Evolutionary conservation across 2,888 invertebrate genomes (phyloP).

Genomic region (Chrysotoxum bicinctum): DNA sequence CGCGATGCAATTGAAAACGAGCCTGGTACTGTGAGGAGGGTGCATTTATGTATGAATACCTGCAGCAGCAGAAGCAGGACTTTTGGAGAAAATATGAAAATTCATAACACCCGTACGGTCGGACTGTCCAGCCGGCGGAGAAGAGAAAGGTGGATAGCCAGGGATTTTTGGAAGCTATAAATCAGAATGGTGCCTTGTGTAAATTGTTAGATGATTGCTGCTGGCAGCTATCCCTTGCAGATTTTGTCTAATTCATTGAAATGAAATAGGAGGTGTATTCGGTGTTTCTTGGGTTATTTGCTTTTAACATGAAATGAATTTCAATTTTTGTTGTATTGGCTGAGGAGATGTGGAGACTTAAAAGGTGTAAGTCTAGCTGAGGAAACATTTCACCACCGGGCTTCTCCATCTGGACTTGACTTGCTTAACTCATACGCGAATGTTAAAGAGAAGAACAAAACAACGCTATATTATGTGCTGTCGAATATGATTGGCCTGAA

Average conservation of each 20-base stretch:
- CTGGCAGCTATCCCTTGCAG: slow-evolving; percentile 56
- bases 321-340: not conserved
- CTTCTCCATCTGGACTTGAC: too few relatives aligned
- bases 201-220: slow-evolving; percentile 50
- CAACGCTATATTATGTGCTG: too few relatives aligned
- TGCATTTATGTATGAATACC: slow-evolving; percentile 2
- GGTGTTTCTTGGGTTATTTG: not conserved
- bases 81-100: slow-evolving; percentile 19
- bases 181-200: slow-evolving; percentile 34
- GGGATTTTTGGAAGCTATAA: slow-evolving; percentile 31
- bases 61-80: slow-evolving; percentile 3
- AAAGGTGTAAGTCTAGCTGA: too few relatives aligned
- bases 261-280: slow-evolving; percentile 5
- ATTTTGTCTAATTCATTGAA: slow-evolving; percentile 60
- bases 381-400: too few relatives aligned
- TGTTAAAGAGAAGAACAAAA: too few relatives aligned
- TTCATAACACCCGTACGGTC: slow-evolving; percentile 51
- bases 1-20: not conserved
- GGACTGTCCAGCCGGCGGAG: not conserved
- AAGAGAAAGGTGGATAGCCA: slow-evolving; percentile 28
- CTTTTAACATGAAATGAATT: not conserved
- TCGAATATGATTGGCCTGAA: too few relatives aligned
- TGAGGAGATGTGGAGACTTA: not conserved
- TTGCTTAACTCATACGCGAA: too few relatives aligned
- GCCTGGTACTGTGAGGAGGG: not conserved